phyloP scores from a whole-genome alignment of 1,140 invertebrate genomes.

The Frieseomelitta varia region DNA sequence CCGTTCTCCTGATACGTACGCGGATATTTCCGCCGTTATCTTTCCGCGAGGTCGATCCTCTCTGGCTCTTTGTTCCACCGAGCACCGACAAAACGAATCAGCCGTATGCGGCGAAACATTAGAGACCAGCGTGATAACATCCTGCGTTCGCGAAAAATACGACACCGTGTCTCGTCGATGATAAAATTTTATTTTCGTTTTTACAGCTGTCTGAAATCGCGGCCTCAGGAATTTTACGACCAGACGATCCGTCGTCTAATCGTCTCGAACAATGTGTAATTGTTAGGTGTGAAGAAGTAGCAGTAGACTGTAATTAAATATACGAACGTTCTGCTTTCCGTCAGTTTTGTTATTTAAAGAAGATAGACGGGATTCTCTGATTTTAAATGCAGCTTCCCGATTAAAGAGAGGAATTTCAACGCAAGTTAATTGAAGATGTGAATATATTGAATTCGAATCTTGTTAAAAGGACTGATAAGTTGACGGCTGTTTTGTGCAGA shows the following conservation, averaged over 20 bases:
- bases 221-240: background rate
- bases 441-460: too few relatives aligned
- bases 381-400: too few relatives aligned
- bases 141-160: background rate
- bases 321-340: too few relatives aligned
- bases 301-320: too few relatives aligned
- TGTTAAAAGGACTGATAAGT: too few relatives aligned
- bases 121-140: slow-evolving; percentile 17
- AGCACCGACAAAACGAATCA: slow-evolving; percentile 21
- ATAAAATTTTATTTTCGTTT: background rate
- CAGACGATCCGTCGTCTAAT: background rate
- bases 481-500: too few relatives aligned
- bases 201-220: slow-evolving; percentile 23
- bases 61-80: slow-evolving; percentile 24
- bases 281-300: too few relatives aligned
- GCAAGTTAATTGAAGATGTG: too few relatives aligned
- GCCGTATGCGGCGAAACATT: background rate
- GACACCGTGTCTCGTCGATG: slow-evolving; percentile 5
- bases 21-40: slow-evolving; percentile 40
- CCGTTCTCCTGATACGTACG: slow-evolving; percentile 23
- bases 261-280: too few relatives aligned
- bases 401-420: too few relatives aligned
- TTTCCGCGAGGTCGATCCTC: background rate
- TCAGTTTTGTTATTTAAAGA: too few relatives aligned
- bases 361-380: too few relatives aligned